phyloP scores from a whole-genome alignment of 2,113 vertebrate genomes.

The Catharus bicknelli region DNA sequence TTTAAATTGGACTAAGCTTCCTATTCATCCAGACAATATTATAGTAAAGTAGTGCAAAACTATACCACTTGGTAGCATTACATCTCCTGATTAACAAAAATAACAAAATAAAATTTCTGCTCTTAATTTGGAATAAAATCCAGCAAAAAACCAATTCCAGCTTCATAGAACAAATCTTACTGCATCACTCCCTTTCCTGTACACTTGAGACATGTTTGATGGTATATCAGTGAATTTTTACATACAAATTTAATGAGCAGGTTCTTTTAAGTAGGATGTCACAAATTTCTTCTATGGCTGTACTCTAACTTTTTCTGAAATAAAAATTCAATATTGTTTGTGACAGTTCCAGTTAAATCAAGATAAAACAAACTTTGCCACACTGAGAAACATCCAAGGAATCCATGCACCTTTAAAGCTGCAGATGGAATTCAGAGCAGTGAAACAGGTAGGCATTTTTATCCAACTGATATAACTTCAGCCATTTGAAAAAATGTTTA shows the following conservation, averaged over 20 bases:
- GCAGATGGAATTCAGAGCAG: constrained; percentile 94
- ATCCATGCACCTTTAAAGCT: constrained; percentile 90
- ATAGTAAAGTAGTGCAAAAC: neutral
- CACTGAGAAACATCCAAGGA: constrained; percentile 91
- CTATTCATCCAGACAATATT: neutral
- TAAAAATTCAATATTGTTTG: constrained; percentile 10
- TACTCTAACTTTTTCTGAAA: neutral
- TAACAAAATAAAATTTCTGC: neutral
- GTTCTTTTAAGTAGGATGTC: neutral
- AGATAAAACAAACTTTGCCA: constrained; percentile 91
- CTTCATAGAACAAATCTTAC: neutral
- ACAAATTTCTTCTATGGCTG: neutral
- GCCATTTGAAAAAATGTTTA: neutral
- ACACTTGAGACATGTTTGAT: neutral
- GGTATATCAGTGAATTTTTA: neutral
- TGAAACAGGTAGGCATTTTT: constrained; percentile 80
- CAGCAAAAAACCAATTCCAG: neutral
- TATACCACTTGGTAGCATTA: constrained; percentile 54
- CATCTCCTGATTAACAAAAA: neutral
- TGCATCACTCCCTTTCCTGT: neutral
- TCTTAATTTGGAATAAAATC: neutral
- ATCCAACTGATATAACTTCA: neutral
- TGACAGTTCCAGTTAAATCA: constrained; percentile 89
- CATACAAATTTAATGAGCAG: neutral
- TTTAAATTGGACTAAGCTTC: neutral